Evolutionary conservation across 2,888 invertebrate species (phyloP), one percentile per base, ranked within the genome.

Genomic region (Ecdyonurus torrentis): DNA sequence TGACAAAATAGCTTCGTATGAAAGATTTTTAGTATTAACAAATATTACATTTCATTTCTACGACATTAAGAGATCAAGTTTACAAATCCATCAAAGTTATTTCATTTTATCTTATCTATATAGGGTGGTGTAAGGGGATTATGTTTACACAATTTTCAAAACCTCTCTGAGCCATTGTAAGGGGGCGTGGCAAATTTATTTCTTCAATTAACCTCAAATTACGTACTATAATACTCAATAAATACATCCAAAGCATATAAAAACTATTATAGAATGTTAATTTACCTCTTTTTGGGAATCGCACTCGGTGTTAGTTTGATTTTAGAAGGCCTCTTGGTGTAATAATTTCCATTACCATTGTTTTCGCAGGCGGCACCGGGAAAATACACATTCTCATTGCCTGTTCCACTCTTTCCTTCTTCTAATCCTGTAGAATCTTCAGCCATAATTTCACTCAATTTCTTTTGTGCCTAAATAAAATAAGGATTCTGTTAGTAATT

Each of bases 241-340:
- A n/a, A n/a, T n/a, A n/a, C n/a, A n/a, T n/a, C n/a, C n/a, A n/a
- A n/a, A n/a, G n/a, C n/a, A n/a, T n/a, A n/a, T n/a, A n/a, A n/a
- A n/a, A n/a, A n/a, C n/a, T n/a, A n/a, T n/a, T n/a, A n/a, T n/a
- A n/a, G n/a, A n/a, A n/a, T n/a, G n/a, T 37, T 19, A 15, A 1
- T 18, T 58, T 62, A 63, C 63, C 63, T 63, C 23, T 52, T 63
- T 59, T 52, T 63, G 15, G 63, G 63, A 24, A 63, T 63, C 2
- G 25, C 59, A 59, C 63, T 63, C 2, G 37, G 37, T 23, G 59
- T 59, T 19, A 58, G 37, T 53, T 63, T 59, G 24, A 58, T 59
- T 24, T 63, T 59, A 1, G n/a, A 15, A 1, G 59, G 50, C 7
- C 22, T 55, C n/a, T n/a, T 23, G 15, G 59, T 52, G 52, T 59